Conservation (phyloP, 1,140 invertebrate genomes). For the Mactra quadrangularis region DNA sequence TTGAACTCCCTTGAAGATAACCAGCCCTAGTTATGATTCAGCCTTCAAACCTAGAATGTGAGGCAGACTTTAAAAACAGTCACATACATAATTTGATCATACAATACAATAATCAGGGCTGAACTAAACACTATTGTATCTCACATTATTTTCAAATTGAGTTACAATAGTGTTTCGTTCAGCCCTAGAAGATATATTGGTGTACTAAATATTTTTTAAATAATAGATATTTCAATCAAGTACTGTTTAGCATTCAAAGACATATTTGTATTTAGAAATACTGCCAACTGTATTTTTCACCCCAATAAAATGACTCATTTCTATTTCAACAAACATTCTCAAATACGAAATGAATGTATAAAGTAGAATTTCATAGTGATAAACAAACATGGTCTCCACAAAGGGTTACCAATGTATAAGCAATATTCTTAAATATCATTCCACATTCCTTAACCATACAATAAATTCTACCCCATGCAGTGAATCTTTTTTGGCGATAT, state of each 20-base stretch:
- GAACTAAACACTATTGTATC: too few relatives aligned
- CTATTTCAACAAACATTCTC: not conserved
- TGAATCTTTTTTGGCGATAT: not conserved
- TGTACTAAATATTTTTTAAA: too few relatives aligned
- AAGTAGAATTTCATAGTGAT: not conserved
- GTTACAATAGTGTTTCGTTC: too few relatives aligned
- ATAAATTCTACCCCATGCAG: constrained; percentile 17
- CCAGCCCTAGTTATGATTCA: too few relatives aligned
- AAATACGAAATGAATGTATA: constrained; percentile 8
- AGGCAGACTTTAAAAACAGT: too few relatives aligned
- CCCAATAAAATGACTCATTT: not conserved
- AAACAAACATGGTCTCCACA: constrained; percentile 6
- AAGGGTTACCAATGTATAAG: not conserved
- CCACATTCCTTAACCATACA: constrained; percentile 11
- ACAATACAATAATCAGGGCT: too few relatives aligned
- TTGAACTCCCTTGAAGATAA: too few relatives aligned
- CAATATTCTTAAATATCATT: constrained; percentile 26
- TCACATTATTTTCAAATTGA: too few relatives aligned
- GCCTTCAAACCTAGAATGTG: too few relatives aligned
- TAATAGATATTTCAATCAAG: not conserved
- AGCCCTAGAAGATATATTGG: too few relatives aligned
- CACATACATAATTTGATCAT: too few relatives aligned
- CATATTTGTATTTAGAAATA: not conserved
- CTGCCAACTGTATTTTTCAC: not conserved
- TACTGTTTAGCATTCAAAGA: not conserved